Evolutionary conservation across 2,113 vertebrate genomes (phyloP).

Genomic region (Ochotona curzoniae): DNA sequence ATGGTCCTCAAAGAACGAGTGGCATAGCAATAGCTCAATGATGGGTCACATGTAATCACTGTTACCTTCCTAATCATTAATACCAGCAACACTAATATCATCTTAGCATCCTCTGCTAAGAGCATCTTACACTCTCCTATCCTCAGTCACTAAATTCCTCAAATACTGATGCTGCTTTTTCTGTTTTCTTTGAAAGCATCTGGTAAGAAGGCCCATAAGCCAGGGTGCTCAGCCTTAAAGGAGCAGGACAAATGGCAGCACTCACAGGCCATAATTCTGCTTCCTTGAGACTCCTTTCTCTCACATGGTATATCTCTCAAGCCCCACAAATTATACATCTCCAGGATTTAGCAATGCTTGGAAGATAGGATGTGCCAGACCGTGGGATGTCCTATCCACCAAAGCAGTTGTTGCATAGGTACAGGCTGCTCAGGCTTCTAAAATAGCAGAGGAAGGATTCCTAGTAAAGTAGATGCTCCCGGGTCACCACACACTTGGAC

Average conservation of each 20-base stretch:
- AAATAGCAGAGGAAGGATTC: background rate
- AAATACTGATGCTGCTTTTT: background rate
- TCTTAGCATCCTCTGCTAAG: background rate
- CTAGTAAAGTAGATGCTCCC: background rate
- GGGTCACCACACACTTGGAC: background rate
- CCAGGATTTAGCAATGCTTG: background rate
- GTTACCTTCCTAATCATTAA: background rate
- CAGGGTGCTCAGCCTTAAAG: background rate
- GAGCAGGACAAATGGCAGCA: rapidly evolving
- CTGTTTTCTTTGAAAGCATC: background rate
- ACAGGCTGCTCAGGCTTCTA: no score
- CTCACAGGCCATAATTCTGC: no score
- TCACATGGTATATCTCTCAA: no score
- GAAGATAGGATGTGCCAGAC: background rate
- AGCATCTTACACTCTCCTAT: background rate
- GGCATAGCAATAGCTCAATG: background rate
- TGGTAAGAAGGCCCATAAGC: background rate
- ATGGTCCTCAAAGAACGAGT: background rate
- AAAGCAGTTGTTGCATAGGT: no score
- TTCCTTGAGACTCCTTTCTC: no score
- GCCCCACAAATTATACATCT: no score
- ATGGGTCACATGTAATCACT: background rate
- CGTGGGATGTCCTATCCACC: background rate
- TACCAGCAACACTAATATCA: background rate
- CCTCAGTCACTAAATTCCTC: background rate